A percentile compares a stretch with the other conserved stretches of the same genome.
Evolutionary conservation across 2,113 vertebrate genomes (phyloP).

Genomic region (Hemichromis elongatus): DNA sequence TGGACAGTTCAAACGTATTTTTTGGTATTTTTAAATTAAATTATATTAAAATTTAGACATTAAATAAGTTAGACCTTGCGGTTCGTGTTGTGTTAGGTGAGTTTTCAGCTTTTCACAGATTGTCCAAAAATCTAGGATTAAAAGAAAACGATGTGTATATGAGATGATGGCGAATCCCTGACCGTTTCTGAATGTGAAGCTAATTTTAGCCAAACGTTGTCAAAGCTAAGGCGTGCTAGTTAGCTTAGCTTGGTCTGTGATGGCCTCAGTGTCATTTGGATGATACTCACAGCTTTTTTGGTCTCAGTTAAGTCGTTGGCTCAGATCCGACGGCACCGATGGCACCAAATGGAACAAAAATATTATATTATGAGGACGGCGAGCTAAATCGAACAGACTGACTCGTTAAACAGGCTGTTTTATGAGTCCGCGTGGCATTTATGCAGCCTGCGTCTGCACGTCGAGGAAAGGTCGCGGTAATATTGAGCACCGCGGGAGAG

Average conservation of each 20-base stretch:
- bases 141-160: neutral
- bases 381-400: neutral
- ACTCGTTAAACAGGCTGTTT: neutral
- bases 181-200: neutral
- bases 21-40: neutral
- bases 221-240: neutral
- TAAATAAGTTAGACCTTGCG: neutral
- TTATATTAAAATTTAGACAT: neutral
- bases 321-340: accelerated
- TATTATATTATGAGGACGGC: neutral
- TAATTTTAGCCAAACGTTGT: neutral
- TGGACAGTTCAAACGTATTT: neutral
- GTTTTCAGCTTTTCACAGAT: neutral
- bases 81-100: neutral
- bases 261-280: accelerated
- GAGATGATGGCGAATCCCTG: neutral
- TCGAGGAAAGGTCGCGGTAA: neutral
- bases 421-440: neutral
- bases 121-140: accelerated
- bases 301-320: accelerated
- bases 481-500: neutral
- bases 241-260: neutral
- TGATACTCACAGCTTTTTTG: neutral
- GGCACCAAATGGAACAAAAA: accelerated
- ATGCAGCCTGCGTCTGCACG: neutral